Base-by-base conservation (phyloP, 2,797 vertebrate species). In the Peromyscus nudipes region DNA sequence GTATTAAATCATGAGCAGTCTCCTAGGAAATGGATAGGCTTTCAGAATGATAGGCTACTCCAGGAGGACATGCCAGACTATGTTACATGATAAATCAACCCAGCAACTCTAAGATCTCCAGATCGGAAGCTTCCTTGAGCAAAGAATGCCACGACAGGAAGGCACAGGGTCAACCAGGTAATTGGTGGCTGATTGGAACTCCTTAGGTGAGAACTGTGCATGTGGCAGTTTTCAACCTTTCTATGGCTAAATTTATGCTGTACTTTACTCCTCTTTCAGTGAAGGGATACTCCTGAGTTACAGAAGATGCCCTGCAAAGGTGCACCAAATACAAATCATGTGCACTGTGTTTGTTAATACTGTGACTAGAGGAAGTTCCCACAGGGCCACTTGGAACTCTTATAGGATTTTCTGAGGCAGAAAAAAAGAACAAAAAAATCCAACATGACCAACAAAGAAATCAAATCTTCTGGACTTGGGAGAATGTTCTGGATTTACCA, bases 1-100 rank as follows among this genome's bases (percentile, higher is more conserved):
- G 4, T 82, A 77, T 52, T 83, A 93, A 95, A 77, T 92, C 96
- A 89, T 73, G 77, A 93, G 80, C 89, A 69, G 19, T 81, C 29
- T 67, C 13, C 49, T 27, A 90, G 86, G 71, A 94, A 83, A 92
- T 86, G 88, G 25, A 37, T 17, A 89, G 79, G 31, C 83, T 92
- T 75, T 52, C 52, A 49, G 73, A 89, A 90, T 43, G 55, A 92
- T 73, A 81, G 57, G n/a, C 96, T 95, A 77, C 25, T 16, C 27
- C 55, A 92, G 79, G 64, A 69, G 40, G n/a, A 73, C 4, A 34
- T 62, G 46, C 80, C 67, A 94, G 82, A 73, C 43, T 27, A 46
- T 4, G 67, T 57, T 57, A 62, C 55, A 19, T 1, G 17, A 29
- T 17, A 89, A 86, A 71, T 67, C 69, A 79, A 31, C 27, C 14